Evolutionary conservation across 2,797 vertebrate genomes (phyloP), one percentile per base, ranked within the genome.

Genomic region (Phalloptychus januarius): DNA sequence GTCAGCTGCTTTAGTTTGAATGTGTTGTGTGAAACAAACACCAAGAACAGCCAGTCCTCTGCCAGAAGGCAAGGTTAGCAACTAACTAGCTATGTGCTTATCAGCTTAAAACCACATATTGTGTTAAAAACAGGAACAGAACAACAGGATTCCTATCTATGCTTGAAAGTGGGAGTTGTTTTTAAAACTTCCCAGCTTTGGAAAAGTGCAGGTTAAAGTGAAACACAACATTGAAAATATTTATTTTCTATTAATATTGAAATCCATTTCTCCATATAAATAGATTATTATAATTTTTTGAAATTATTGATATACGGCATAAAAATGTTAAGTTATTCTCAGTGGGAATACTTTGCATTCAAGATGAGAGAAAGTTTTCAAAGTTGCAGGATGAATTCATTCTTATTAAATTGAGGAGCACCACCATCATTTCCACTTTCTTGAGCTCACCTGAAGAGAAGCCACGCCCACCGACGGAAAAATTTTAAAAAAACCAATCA

Each of bases 1-100:
- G 25, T 50, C 67, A 72, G 71, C 46, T 52, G 71, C 40, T 74
- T 74, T 28, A 56, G 38, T 40, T 56, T 42, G 50, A 38, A 38
- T 40, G 48, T 54, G 36, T 33, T 36, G 31, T 54, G 72, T 73
- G 50, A 50, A 73, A 73, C 72, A 52, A 52, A 25, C 48, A 50
- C 48, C 7, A 25, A 74, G 36, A 54, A 74, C 72, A 56, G 50
- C 13, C 5, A 13, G 36, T 74, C 33, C 71, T 40, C n/a, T 40
- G 6, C 48, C 38, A 28, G 25, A 7, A 56, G 48, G 33, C 52
- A 40, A 56, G 71, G 33, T 54, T 72, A n/a, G 71, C 48, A 44
- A 25, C 13, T 3, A 70, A 12, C 40, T 44, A 70, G 40, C 13
- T 1, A 25, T 44, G 25, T 28, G 31, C 52, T 56, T 56, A 28